phyloP scores from a whole-genome alignment of 2,113 vertebrate species.

The Oreochromis tanganicae region DNA sequence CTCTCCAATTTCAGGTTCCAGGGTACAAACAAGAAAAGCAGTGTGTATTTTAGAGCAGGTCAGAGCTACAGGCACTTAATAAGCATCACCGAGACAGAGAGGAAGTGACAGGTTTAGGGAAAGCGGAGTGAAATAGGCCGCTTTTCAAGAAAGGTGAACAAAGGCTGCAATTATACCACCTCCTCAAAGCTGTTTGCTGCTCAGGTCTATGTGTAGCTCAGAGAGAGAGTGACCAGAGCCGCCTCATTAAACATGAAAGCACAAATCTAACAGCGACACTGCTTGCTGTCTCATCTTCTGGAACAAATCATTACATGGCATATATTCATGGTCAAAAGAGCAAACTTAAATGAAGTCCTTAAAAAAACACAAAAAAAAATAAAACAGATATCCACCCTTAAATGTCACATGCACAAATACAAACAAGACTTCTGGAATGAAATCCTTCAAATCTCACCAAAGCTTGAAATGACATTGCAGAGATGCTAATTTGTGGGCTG shows the following conservation, averaged over 20 bases:
- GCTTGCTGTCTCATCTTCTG: not conserved
- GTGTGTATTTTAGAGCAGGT: slow-evolving; percentile 9
- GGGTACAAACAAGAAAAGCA: slow-evolving; percentile 21
- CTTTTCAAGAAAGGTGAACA: slow-evolving; percentile 31
- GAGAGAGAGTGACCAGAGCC: not conserved
- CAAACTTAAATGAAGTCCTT: not conserved
- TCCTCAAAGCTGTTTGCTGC: slow-evolving; percentile 23
- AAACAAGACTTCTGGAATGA: not conserved
- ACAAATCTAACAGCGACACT: not conserved
- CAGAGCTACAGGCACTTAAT: slow-evolving; percentile 13
- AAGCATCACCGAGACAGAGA: not conserved
- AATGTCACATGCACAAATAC: not conserved
- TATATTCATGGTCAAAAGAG: not conserved
- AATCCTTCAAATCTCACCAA: not conserved
- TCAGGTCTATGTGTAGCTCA: not conserved
- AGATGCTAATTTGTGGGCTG: not conserved
- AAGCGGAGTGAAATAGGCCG: not conserved
- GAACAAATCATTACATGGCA: not conserved
- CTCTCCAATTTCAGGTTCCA: slow-evolving; percentile 17
- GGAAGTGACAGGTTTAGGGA: slow-evolving; percentile 26
- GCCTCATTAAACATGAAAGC: slow-evolving; percentile 17
- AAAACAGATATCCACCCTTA: not conserved
- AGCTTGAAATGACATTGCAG: not conserved
- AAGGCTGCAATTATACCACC: slow-evolving; percentile 29
- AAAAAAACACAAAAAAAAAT: not conserved